Conservation (phyloP, 37 sponge, comb jelly and placozoan species). For the Lycopodina hypogea region DNA sequence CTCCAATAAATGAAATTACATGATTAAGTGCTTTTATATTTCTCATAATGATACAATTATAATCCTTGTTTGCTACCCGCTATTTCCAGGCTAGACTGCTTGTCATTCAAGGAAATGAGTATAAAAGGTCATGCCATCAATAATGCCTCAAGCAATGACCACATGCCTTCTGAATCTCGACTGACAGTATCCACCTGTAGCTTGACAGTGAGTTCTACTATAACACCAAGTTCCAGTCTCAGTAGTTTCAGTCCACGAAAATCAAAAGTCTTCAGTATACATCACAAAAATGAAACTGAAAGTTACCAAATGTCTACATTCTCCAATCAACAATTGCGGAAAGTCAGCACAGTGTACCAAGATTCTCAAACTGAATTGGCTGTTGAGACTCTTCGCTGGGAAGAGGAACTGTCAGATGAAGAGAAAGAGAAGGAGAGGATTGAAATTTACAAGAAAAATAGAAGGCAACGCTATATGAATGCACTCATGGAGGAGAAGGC, state of each 20-base stretch:
- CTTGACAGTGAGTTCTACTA: background rate
- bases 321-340: no score
- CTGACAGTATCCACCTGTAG: background rate
- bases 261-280: no score
- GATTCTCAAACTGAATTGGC: background rate
- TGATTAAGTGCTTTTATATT: no score
- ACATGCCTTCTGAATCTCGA: background rate
- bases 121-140: background rate
- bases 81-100: conserved; percentile 26
- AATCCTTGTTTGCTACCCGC: no score
- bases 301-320: no score
- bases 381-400: conserved; percentile 56
- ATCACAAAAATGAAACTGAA: no score
- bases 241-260: no score
- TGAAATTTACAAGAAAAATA: conserved; percentile 56
- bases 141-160: background rate
- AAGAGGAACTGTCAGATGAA: conserved; percentile 41
- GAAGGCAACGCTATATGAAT: conserved; percentile 52
- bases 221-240: background rate
- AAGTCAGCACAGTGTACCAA: no score
- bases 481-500: conserved; percentile 31
- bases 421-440: conserved; percentile 55
- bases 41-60: no score
- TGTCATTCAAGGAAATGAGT: conserved; percentile 38
- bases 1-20: no score